A percentile compares a stretch with the other conserved stretches of the same genome.
Evolutionary conservation across 2,888 invertebrate genomes (phyloP).

Genomic region (Latrodectus hesperus): DNA sequence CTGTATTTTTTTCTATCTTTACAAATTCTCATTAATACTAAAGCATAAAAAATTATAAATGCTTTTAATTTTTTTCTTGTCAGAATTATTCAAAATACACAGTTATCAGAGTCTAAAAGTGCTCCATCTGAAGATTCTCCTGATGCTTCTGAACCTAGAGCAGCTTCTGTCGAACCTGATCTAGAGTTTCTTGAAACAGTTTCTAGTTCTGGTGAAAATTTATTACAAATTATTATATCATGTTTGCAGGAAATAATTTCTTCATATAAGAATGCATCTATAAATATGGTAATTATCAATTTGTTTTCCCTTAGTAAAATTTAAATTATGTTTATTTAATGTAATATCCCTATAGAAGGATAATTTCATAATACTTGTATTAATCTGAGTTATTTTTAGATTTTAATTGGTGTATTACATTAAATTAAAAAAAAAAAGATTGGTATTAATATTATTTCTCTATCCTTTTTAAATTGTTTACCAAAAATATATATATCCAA

Average conservation of each 20-base stretch:
- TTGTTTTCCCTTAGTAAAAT: neutral
- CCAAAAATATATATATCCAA: too few species aligned
- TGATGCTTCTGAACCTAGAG: slow-evolving; percentile 33
- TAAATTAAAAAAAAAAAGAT: too few species aligned
- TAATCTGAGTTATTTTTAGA: too few species aligned
- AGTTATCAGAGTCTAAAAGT: slow-evolving; percentile 32
- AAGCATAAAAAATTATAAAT: too few species aligned
- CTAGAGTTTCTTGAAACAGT: slow-evolving; percentile 37
- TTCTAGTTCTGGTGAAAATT: slow-evolving; percentile 48
- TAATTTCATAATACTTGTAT: too few species aligned
- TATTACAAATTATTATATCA: slow-evolving; percentile 37
- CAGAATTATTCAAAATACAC: slow-evolving; percentile 47
- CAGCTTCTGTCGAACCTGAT: slow-evolving; percentile 55
- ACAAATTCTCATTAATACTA: too few species aligned
- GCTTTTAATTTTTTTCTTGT: neutral
- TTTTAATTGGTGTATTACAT: too few species aligned
- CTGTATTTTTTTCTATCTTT: too few species aligned
- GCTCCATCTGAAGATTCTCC: slow-evolving; percentile 27
- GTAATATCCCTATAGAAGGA: too few species aligned
- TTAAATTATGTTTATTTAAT: neutral
- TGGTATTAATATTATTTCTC: too few species aligned
- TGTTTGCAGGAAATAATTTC: slow-evolving; percentile 61
- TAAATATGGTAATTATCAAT: slow-evolving; percentile 39
- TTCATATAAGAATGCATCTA: slow-evolving; percentile 60
- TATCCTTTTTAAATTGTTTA: too few species aligned